Conservation (phyloP, 2,797 vertebrate species). For the Lagocephalus sceleratus region DNA sequence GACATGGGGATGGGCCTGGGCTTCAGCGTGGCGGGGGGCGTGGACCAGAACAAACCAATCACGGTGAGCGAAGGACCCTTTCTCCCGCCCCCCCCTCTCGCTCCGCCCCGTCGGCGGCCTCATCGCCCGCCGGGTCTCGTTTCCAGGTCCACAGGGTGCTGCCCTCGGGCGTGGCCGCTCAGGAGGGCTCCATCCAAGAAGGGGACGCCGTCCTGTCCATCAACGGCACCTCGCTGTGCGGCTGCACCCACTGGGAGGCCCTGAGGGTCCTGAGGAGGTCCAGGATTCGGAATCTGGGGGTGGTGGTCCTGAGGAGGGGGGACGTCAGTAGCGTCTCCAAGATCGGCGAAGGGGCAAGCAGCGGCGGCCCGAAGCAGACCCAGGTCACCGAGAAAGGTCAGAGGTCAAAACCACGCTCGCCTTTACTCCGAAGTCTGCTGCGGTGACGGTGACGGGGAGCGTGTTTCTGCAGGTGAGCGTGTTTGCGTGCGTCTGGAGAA, state of each 20-base stretch:
- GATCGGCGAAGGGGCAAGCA: constrained; percentile 8
- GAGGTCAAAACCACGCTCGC: not conserved
- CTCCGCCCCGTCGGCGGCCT: not conserved
- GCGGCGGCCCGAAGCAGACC: constrained; percentile 20
- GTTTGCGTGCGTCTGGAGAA: constrained; percentile 72
- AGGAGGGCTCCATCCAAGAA: constrained; percentile 75
- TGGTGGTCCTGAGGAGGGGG: constrained; percentile 76
- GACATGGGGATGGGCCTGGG: constrained; percentile 78
- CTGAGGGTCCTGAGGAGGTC: constrained; percentile 68
- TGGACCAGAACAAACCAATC: constrained; percentile 80
- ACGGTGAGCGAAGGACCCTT: constrained; percentile 63
- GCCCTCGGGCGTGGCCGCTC: constrained; percentile 70
- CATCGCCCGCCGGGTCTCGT: constrained; percentile 12
- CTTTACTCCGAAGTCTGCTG: not conserved
- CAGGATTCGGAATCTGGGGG: constrained; percentile 64
- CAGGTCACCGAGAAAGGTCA: constrained; percentile 51
- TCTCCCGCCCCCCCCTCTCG: not conserved
- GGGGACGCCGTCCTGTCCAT: constrained; percentile 79
- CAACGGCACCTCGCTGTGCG: constrained; percentile 72
- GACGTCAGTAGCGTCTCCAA: constrained; percentile 13
- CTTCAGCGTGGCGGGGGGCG: constrained; percentile 81
- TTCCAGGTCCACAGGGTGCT: constrained; percentile 79
- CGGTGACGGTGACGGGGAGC: not conserved
- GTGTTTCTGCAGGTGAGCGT: constrained; percentile 49
- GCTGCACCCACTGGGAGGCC: constrained; percentile 72